A percentile compares a stretch with the other conserved stretches of the same genome.
Evolutionary conservation across 2,113 vertebrate species (phyloP).

Genomic region (Lynx canadensis): DNA sequence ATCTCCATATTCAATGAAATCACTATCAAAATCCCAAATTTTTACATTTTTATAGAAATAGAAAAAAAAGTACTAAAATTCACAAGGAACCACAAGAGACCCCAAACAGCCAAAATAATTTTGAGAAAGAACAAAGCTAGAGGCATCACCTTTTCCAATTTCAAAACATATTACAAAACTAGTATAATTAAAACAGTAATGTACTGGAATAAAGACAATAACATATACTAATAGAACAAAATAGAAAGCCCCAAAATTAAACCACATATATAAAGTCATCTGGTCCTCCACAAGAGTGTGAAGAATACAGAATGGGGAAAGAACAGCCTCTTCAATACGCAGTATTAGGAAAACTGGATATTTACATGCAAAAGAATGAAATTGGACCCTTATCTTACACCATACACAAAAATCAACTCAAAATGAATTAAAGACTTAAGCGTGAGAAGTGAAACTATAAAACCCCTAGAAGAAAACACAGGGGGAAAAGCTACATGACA

Average conservation of each 20-base stretch:
- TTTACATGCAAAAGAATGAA: background rate
- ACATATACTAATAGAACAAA: background rate
- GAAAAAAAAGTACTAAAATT: background rate
- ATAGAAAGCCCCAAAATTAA: background rate
- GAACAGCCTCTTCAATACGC: background rate
- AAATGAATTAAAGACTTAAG: background rate
- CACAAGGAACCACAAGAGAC: background rate
- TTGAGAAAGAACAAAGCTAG: background rate
- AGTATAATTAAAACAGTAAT: background rate
- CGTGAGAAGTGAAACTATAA: background rate
- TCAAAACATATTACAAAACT: slow-evolving; percentile 4
- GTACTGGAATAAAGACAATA: background rate
- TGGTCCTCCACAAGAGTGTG: background rate
- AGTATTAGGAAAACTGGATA: background rate
- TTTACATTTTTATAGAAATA: background rate
- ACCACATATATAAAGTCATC: background rate
- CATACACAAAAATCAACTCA: background rate
- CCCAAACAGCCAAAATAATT: background rate
- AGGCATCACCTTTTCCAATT: background rate
- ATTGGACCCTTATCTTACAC: background rate
- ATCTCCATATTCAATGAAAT: background rate
- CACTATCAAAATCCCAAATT: background rate
- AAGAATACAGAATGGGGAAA: background rate
- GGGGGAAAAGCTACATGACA: background rate
- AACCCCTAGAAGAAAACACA: background rate